phyloP scores from a whole-genome alignment of 2,888 invertebrate species.

The Polyommatus icarus region DNA sequence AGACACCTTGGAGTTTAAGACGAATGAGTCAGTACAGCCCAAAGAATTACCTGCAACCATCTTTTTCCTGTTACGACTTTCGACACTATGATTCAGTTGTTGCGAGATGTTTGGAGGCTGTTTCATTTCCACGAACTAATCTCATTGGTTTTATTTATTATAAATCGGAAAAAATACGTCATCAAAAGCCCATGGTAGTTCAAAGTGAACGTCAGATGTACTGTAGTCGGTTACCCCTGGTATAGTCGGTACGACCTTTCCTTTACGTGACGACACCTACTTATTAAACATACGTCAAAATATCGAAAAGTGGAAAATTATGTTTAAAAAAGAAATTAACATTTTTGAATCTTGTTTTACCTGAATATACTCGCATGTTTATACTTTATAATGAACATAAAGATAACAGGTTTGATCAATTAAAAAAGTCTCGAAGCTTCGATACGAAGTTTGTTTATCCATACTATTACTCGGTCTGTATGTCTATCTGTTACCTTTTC shows the following conservation, averaged over 20 bases:
- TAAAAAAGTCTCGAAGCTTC: not conserved
- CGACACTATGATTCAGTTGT: conserved; percentile 60
- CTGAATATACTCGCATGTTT: not conserved
- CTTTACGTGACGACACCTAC: not conserved
- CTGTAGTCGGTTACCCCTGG: not conserved
- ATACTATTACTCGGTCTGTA: not conserved
- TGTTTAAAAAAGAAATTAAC: not conserved
- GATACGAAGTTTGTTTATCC: not conserved
- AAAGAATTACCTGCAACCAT: conserved; percentile 45
- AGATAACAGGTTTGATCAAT: not conserved
- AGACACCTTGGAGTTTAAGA: conserved; percentile 32
- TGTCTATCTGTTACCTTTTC: too few relatives aligned
- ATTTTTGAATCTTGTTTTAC: not conserved
- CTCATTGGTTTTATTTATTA: not conserved
- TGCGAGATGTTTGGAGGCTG: conserved; percentile 27
- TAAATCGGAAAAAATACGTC: too few relatives aligned
- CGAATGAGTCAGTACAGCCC: conserved; percentile 41
- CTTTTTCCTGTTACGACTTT: conserved; percentile 67
- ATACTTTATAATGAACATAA: conserved; percentile 8
- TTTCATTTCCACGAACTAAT: not conserved
- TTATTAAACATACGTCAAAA: not conserved
- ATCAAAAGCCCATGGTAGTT: too few relatives aligned
- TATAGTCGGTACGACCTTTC: not conserved
- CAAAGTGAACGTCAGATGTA: not conserved
- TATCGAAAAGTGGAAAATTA: not conserved